Base-by-base conservation (phyloP, 2,888 invertebrate genomes). In the Limnephilus marmoratus region DNA sequence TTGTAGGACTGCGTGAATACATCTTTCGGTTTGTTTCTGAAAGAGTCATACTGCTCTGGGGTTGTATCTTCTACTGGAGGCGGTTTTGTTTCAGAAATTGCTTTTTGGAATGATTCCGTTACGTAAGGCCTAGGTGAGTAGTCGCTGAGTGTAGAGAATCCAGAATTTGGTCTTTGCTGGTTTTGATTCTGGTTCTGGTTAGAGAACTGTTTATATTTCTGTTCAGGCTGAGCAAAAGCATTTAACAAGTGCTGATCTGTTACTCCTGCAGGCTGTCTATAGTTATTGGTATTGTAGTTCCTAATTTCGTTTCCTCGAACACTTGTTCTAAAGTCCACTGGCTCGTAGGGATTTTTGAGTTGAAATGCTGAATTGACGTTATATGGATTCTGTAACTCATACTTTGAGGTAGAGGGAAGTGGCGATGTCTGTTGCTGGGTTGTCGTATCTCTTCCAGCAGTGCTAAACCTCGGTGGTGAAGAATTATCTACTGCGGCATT, bases 311-410 rank as follows among this genome's bases (percentile, higher is more conserved):
- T 93, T 83, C 90, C 89, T 88, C 92, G 91, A 9, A 91, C 24
- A 29, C 81, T 93, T 15, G 91, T 90, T 82, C 92, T 88, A 49
- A 93, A 90, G 41, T 90, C 92, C 18, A 41, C 90, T 15, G 92
- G 91, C 80, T 93, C 96, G 92, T 96, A 94, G 80, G 96, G 96
- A 90, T 96, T 96, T 94, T 95, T 96, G 92, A 96, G 96, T 94
- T 96, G 96, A 94, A 96, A 96, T 0, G 96, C 96, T 94, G 96
- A 96, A 94, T 96, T 96, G 91, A 96, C 96, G 1, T 96, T 96
- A 94, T 96, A 96, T 1, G 96, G 96, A 95, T 92, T 95, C 95
- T 15, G 96, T 95, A 4, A 96, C 95, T 49, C 95, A 94, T 83
- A 94, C 94, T 91, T 91, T 31, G 92, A 68, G 37, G 92, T 92